Percentiles rank a stretch among this genome's conserved stretches.
Evolutionary conservation across 1,140 invertebrate genomes (phyloP).

Genomic region (Drosophila ficusphila): DNA sequence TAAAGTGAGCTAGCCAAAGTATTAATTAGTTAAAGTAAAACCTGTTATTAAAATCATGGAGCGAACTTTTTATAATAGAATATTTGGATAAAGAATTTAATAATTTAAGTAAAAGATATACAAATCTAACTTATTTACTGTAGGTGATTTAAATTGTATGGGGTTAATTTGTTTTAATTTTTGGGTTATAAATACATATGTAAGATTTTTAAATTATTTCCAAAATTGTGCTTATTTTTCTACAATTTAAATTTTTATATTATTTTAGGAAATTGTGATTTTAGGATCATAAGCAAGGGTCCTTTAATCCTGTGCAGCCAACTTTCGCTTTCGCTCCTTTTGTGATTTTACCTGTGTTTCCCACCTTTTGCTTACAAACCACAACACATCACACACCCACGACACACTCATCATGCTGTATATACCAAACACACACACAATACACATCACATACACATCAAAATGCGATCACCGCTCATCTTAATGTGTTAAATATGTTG

Average conservation of each 20-base stretch:
- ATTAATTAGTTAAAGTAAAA: not conserved
- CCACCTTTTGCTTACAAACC: conserved; percentile 2
- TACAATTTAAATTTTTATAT: not conserved
- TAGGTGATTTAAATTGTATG: too few relatives aligned
- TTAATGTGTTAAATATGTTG: conserved; percentile 30
- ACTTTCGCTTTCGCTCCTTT: conserved; percentile 8
- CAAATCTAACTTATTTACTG: too few relatives aligned
- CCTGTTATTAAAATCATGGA: too few relatives aligned
- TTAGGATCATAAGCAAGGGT: not conserved
- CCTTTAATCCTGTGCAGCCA: not conserved
- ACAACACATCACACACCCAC: conserved; percentile 3
- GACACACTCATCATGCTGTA: not conserved
- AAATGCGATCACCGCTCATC: conserved; percentile 9
- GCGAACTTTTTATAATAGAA: too few relatives aligned
- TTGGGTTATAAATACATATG: too few relatives aligned
- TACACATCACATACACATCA: not conserved
- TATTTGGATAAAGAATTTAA: not conserved
- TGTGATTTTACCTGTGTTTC: not conserved
- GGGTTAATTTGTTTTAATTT: too few relatives aligned
- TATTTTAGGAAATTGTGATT: not conserved
- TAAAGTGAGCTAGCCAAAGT: not conserved
- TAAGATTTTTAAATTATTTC: too few relatives aligned
- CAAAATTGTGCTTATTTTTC: not conserved
- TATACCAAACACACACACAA: not conserved
- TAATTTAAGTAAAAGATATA: too few relatives aligned